Conservation (phyloP, 2,797 vertebrate species). For the Philypnodon macrostomus region DNA sequence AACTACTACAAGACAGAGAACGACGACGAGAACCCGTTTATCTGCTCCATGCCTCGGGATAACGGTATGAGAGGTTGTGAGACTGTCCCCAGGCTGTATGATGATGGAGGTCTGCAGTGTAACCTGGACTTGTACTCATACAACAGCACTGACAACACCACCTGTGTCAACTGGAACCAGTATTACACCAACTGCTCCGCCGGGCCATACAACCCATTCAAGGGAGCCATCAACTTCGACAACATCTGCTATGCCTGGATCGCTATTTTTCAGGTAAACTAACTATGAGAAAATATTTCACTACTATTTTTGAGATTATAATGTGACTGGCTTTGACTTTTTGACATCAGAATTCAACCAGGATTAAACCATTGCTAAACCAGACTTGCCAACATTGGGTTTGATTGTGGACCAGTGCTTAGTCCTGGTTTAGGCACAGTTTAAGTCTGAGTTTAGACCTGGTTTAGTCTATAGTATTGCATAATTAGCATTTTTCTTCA, state of each 20-base stretch:
- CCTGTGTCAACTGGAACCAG: conserved; percentile 97
- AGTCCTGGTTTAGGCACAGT: too few species aligned
- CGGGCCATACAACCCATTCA: conserved; percentile 89
- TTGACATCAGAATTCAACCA: too few species aligned
- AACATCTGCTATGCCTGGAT: conserved; percentile 99
- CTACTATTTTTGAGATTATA: too few species aligned
- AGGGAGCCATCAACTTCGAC: conserved; percentile 97
- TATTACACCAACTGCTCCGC: conserved; percentile 95
- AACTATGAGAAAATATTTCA: too few species aligned
- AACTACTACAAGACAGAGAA: conserved; percentile 94
- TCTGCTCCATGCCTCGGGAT: conserved; percentile 90
- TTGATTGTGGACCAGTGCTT: too few species aligned
- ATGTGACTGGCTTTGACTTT: too few species aligned
- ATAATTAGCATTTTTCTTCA: too few species aligned
- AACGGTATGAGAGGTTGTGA: conserved; percentile 92
- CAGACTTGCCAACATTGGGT: too few species aligned
- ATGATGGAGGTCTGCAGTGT: conserved; percentile 85
- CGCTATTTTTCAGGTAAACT: conserved; percentile 92
- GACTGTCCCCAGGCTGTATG: conserved; percentile 82
- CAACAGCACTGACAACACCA: conserved; percentile 93
- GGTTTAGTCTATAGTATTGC: too few species aligned
- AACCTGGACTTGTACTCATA: conserved; percentile 85
- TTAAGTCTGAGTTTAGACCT: too few species aligned
- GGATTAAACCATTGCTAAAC: too few species aligned
- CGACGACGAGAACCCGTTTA: conserved; percentile 94